Base-by-base conservation (phyloP, 2,113 vertebrate species). In the Grallaria varia region DNA sequence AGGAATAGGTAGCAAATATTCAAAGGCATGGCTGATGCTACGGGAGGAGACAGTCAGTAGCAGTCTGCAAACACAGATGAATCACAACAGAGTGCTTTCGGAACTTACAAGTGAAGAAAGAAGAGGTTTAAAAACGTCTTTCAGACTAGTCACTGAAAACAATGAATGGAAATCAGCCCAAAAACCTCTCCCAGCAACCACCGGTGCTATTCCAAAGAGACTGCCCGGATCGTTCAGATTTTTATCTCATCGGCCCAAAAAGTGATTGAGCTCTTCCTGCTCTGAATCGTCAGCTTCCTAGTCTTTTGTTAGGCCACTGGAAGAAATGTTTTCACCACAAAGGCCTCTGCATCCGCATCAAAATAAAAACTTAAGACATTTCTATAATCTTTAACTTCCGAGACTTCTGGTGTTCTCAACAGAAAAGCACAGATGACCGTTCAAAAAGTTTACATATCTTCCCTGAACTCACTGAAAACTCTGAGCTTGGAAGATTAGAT, bases 121-220 rank as follows among this genome's bases (percentile, higher is more conserved):
- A 90, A 74, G 81, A 63, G 44, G 2, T 40, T 95, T 62, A 92
- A 93, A 95, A 94, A 84, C 1, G 27, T 77, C 73, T 91, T 86
- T 91, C 73, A 71, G 71, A 40, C 80, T 84, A 72, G 58, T 74
- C 66, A 92, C 53, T 64, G 90, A 80, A 89, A 97, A 95, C 96
- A 97, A 96, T 94, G 74, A 94, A 94, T 89, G 81, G 87, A 97
- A 96, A 96, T 93, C 74, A 84, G 80, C 71, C 84, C 93, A 91
- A 91, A 95, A 95, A 59, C 45, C 85, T 90, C n/a, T 25, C 19
- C 45, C 72, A 50, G 56, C 78, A 80, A 74, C 69, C 85, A 79
- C 53, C 55, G 55, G 50, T 8, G 10, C 53, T 75, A 88, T 85
- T 95, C 93, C 42, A 0, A 95, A 84, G 85, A 89, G 84, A 86